Evolutionary conservation across 2,797 vertebrate genomes (phyloP).

Genomic region (Sciurus vulgaris): DNA sequence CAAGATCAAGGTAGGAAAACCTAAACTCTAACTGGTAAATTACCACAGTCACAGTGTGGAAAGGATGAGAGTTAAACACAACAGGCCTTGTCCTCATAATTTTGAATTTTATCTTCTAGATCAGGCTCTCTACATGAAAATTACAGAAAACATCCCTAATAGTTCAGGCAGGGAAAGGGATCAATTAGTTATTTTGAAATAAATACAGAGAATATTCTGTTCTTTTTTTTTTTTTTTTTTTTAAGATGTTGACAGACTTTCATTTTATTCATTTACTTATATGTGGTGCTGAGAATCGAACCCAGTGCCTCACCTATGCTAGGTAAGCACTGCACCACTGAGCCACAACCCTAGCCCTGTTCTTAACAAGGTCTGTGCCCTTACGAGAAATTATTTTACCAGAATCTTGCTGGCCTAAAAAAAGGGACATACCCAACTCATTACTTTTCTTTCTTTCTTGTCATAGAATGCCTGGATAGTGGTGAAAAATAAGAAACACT

Average conservation of each 20-base stretch:
- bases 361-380: background rate
- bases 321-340: no score
- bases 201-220: background rate
- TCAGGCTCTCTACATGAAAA: background rate
- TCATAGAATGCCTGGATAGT: background rate
- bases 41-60: background rate
- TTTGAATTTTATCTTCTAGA: background rate
- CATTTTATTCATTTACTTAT: no score
- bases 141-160: background rate
- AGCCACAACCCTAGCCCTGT: no score
- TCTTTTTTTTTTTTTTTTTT: no score
- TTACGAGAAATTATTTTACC: background rate
- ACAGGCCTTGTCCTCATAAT: background rate
- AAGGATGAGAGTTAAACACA: background rate
- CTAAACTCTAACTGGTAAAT: background rate
- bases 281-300: no score
- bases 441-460: background rate
- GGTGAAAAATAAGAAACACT: background rate
- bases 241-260: no score
- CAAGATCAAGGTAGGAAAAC: background rate
- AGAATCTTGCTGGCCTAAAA: background rate
- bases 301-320: no score
- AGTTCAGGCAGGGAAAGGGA: no score
- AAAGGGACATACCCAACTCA: background rate
- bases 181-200: no score